A percentile compares a stretch with the other conserved stretches of the same genome.
Evolutionary conservation across 2,888 invertebrate genomes (phyloP).

Genomic region (Rapana venosa): DNA sequence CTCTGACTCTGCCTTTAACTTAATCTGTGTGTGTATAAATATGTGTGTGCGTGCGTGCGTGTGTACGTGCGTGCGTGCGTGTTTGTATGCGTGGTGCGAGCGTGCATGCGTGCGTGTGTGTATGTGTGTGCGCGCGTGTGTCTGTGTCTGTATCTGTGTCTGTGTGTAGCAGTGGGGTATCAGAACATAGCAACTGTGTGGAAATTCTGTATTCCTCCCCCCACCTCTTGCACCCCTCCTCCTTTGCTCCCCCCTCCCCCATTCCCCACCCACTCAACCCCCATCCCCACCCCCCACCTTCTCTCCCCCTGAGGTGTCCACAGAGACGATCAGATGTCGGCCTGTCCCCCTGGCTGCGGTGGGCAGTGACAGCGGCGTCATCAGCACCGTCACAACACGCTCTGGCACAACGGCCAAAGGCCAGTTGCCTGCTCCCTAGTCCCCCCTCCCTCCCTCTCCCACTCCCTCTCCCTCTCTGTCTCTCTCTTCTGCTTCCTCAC

Average conservation of each 20-base stretch:
- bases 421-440: too few species aligned
- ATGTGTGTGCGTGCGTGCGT: not conserved
- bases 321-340: not conserved
- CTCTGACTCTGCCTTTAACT: too few species aligned
- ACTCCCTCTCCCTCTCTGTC: not conserved
- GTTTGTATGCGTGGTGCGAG: not conserved
- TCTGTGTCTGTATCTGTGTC: not conserved
- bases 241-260: too few species aligned
- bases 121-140: not conserved
- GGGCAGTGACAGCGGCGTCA: not conserved
- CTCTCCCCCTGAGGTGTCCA: not conserved
- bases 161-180: too few species aligned
- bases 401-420: constrained; percentile 20
- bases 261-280: not conserved
- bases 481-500: too few species aligned
- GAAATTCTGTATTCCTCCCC: too few species aligned
- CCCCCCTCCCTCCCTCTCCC: not conserved
- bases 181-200: too few species aligned
- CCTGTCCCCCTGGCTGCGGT: not conserved
- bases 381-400: not conserved
- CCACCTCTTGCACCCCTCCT: too few species aligned
- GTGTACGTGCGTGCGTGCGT: not conserved
- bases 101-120: constrained; percentile 7
- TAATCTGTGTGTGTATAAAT: not conserved
- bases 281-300: not conserved